A percentile compares a stretch with the other conserved stretches of the same genome.
These are phyloP conservation scores for Ophion costatus DNA, from an alignment of 2,888 invertebrate genomes.

Conservation along the genomic window DNA sequence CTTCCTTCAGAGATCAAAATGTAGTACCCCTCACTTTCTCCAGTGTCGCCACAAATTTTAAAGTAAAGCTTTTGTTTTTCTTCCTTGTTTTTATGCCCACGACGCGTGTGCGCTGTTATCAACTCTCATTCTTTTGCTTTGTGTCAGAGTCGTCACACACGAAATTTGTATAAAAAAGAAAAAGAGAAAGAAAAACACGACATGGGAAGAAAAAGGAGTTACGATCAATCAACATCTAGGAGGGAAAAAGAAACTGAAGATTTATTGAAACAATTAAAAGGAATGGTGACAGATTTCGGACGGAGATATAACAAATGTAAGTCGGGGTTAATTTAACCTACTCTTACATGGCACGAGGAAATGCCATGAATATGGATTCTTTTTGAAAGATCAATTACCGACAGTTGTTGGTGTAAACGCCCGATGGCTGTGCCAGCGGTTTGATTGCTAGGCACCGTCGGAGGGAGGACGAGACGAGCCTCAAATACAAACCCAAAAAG, in stretches of 20 bases:
- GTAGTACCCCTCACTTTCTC: conserved; percentile 26
- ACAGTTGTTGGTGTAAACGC: conserved; percentile 3
- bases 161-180: conserved; percentile 10
- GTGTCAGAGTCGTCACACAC: conserved; percentile 40
- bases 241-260: conserved; percentile 15
- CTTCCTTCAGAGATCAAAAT: conserved; percentile 26
- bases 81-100: not conserved
- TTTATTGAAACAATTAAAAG: conserved; percentile 24
- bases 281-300: conserved; percentile 7
- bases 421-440: conserved; percentile 21
- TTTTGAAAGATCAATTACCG: conserved; percentile 1
- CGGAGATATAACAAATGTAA: conserved; percentile 8
- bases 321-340: not conserved
- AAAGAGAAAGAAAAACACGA: conserved; percentile 8
- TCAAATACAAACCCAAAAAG: too few relatives aligned
- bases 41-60: conserved; percentile 30
- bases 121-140: conserved; percentile 44
- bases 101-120: not conserved
- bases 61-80: conserved; percentile 1
- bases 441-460: conserved; percentile 25
- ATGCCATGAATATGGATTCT: conserved; percentile 8
- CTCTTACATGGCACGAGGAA: not conserved
- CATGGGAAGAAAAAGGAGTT: conserved; percentile 29
- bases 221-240: conserved; percentile 16
- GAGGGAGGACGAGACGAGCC: too few relatives aligned